Conservation (phyloP, 2,113 vertebrate species). For the Arizona elegans region DNA sequence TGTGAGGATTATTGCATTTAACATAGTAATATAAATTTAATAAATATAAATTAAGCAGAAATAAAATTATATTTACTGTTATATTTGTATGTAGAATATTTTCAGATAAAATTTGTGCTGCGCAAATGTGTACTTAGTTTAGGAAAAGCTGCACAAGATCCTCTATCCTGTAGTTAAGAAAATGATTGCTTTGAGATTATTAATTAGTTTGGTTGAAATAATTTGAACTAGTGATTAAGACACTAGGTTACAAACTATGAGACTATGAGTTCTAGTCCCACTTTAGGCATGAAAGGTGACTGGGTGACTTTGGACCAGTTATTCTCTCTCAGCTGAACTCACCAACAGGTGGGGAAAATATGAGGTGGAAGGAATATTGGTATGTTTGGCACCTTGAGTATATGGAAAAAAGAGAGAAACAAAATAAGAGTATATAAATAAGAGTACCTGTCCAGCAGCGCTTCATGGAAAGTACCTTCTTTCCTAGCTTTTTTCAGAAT, state of each 20-base stretch:
- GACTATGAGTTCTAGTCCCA: not conserved
- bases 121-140: not conserved
- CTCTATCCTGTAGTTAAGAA: not conserved
- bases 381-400: not conserved
- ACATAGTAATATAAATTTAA: not conserved
- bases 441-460: conserved; percentile 88
- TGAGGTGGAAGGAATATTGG: not conserved
- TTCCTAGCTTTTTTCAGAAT: conserved; percentile 85
- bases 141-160: not conserved
- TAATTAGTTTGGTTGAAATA: not conserved
- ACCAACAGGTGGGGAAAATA: not conserved
- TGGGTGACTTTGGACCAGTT: not conserved
- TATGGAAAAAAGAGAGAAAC: not conserved
- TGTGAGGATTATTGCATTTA: not conserved
- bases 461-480: conserved; percentile 92
- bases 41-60: not conserved
- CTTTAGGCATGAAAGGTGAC: not conserved
- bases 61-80: not conserved
- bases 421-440: not conserved
- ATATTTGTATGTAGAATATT: not conserved
- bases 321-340: not conserved
- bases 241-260: not conserved
- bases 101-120: not conserved
- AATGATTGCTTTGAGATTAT: not conserved
- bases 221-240: not conserved